Evolutionary conservation across 1,140 invertebrate genomes (phyloP).

Genomic region (Laupala kohalensis): DNA sequence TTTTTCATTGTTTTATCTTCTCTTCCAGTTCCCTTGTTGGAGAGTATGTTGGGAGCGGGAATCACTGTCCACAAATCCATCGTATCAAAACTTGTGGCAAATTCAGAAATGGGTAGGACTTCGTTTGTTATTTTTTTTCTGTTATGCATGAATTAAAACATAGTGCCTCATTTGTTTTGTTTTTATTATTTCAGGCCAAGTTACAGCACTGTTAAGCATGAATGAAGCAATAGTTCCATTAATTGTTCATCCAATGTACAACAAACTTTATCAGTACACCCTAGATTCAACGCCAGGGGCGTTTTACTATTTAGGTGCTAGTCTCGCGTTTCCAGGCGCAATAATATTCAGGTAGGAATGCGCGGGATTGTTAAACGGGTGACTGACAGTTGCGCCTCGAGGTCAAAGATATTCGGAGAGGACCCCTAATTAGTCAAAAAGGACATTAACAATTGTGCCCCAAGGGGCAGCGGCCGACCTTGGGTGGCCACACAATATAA

Average conservation of each 20-base stretch:
- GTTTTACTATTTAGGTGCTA: conserved; percentile 16
- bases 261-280: conserved; percentile 15
- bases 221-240: conserved; percentile 16
- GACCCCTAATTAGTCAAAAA: too few species aligned
- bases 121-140: neutral
- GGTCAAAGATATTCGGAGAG: too few species aligned
- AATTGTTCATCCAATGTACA: conserved; percentile 17
- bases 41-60: conserved; percentile 17
- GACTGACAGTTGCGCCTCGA: too few species aligned
- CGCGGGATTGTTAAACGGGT: too few species aligned
- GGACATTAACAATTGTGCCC: too few species aligned
- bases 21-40: conserved; percentile 16
- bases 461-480: too few species aligned
- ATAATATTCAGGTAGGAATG: conserved; percentile 17
- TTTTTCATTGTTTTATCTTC: neutral
- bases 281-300: conserved; percentile 15
- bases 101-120: conserved; percentile 16
- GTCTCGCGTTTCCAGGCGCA: conserved; percentile 12
- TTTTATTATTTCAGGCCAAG: neutral
- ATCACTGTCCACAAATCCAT: conserved; percentile 15
- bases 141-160: neutral
- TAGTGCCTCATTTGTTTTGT: neutral
- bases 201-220: conserved; percentile 10
- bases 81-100: conserved; percentile 18
- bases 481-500: too few species aligned